Conservation (phyloP, 2,797 vertebrate species). For the Lepus townsendii region DNA sequence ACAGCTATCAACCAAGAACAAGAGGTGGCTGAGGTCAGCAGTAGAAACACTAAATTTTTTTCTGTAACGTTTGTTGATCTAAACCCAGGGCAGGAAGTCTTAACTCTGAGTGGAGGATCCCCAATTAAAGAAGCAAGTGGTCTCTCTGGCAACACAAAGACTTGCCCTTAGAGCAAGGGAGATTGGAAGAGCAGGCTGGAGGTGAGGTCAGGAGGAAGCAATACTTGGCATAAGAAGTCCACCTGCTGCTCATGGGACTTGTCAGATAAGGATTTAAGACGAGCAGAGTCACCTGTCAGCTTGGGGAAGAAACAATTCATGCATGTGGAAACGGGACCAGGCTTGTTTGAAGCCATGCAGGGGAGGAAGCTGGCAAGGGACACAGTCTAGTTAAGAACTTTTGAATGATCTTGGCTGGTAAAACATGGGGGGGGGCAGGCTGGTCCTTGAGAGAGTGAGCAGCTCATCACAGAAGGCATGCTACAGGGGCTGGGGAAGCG, state of each 20-base stretch:
- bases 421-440: background rate
- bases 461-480: background rate
- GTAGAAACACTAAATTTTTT: slow-evolving; percentile 18
- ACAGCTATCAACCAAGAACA: background rate
- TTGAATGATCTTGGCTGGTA: slow-evolving; percentile 11
- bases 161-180: background rate
- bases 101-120: background rate
- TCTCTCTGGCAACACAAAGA: background rate
- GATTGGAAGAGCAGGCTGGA: background rate
- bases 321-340: background rate
- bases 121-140: background rate
- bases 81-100: background rate
- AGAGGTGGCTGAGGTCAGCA: slow-evolving; percentile 51
- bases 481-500: background rate
- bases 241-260: background rate
- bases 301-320: background rate
- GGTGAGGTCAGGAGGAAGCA: background rate
- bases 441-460: background rate
- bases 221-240: background rate
- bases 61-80: slow-evolving; percentile 53
- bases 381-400: slow-evolving; percentile 27
- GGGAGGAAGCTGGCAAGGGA: slow-evolving; percentile 34
- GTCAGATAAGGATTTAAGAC: background rate
- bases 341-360: background rate
- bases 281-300: background rate